Evolutionary conservation across 2,888 invertebrate genomes (phyloP).

Genomic region (Meteorus colon): DNA sequence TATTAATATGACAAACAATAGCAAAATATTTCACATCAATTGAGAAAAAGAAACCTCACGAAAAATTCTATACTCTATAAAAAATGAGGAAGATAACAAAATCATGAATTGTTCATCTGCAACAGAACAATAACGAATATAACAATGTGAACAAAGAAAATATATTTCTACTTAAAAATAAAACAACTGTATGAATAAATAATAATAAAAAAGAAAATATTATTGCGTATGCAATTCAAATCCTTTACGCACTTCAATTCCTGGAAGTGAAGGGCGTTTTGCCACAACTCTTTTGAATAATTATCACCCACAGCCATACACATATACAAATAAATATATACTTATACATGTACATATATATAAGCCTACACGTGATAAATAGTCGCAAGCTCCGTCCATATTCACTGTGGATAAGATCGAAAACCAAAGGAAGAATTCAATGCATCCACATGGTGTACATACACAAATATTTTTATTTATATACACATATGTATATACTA

Average conservation of each 20-base stretch:
- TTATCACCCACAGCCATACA: constrained; percentile 32
- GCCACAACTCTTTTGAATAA: constrained; percentile 28
- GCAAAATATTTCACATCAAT: no score
- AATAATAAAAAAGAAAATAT: background rate
- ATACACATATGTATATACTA: background rate
- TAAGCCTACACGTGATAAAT: constrained; percentile 26
- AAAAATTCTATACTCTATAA: no score
- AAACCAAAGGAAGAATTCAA: constrained; percentile 44
- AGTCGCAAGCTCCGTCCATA: constrained; percentile 20
- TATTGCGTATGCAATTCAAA: background rate
- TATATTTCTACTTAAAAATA: no score
- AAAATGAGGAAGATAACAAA: no score
- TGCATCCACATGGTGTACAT: constrained; percentile 25
- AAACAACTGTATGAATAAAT: background rate
- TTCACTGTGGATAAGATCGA: constrained; percentile 46
- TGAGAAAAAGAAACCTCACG: no score
- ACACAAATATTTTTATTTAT: background rate
- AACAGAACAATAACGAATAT: no score
- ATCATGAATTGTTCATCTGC: no score
- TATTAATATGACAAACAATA: no score
- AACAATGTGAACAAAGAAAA: no score
- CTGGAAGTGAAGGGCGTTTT: background rate
- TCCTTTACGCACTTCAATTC: background rate
- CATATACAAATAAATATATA: background rate
- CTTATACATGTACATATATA: background rate